A percentile compares a stretch with the other conserved stretches of the same genome.
phyloP scores from a whole-genome alignment of 2,797 vertebrate species.

The Karalla daura region DNA sequence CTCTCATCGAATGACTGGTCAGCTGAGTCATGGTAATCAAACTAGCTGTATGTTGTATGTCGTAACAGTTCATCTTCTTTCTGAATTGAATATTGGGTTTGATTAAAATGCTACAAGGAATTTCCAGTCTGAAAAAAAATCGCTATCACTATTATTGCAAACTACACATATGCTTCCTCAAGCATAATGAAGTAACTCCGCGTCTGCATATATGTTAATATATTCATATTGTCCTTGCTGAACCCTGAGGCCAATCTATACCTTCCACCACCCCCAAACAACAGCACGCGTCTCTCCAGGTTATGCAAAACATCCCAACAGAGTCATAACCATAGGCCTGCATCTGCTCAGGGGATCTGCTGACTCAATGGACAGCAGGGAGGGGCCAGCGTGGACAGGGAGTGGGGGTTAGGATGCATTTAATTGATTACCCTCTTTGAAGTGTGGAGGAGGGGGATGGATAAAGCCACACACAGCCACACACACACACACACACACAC shows the following conservation, averaged over 20 bases:
- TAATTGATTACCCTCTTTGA: conserved; percentile 64
- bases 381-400: background rate
- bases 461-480: conserved; percentile 15
- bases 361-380: conserved; percentile 36
- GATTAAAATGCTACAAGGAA: too few relatives aligned
- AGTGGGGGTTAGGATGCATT: conserved; percentile 52
- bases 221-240: background rate
- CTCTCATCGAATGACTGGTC: background rate
- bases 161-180: background rate
- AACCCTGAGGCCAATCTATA: conserved; percentile 1
- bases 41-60: background rate
- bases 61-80: background rate
- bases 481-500: conserved; percentile 2
- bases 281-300: background rate
- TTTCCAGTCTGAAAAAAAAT: background rate
- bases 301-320: conserved; percentile 32
- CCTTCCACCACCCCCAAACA: background rate
- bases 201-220: background rate
- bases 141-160: background rate
- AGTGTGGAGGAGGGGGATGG: conserved; percentile 46
- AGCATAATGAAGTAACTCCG: background rate
- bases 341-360: conserved; percentile 54
- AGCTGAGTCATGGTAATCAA: background rate
- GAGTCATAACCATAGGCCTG: conserved; percentile 18
- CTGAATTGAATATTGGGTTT: background rate